A percentile compares a stretch with the other conserved stretches of the same genome.
These are phyloP conservation scores for Setophaga petechia DNA, from an alignment of 2,113 vertebrate genomes.

Conservation along the genomic window DNA sequence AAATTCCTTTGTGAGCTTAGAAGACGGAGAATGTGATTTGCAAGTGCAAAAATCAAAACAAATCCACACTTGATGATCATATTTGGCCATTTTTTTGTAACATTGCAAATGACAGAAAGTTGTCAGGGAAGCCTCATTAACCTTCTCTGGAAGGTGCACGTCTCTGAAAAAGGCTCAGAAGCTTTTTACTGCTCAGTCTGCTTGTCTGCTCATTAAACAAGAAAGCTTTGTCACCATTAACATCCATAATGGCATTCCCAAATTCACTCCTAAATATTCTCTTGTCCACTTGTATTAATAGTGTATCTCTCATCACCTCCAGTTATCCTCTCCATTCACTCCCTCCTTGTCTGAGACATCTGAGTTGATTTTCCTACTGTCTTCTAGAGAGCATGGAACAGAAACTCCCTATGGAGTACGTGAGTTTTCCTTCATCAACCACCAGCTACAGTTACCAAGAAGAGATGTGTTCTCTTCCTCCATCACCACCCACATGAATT, in stretches of 20 bases:
- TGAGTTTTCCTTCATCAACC: background rate
- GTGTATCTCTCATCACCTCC: slow-evolving; percentile 2
- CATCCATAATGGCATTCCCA: background rate
- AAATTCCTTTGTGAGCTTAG: background rate
- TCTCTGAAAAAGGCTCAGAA: background rate
- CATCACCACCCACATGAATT: background rate
- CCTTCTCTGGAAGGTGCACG: background rate
- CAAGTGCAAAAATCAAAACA: background rate
- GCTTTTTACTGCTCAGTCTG: background rate
- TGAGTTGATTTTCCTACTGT: background rate
- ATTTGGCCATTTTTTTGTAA: background rate
- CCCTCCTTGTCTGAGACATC: background rate
- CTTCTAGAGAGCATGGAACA: background rate
- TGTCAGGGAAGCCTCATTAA: background rate
- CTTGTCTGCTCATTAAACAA: background rate
- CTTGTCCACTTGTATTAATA: background rate
- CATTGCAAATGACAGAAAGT: background rate
- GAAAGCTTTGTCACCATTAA: background rate
- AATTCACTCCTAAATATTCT: background rate
- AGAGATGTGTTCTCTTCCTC: background rate
- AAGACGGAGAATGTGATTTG: background rate
- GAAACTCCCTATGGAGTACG: background rate
- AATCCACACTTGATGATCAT: background rate
- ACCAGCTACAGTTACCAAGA: background rate
- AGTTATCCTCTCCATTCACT: slow-evolving; percentile 21